A percentile compares a stretch with the other conserved stretches of the same genome.
phyloP scores from a whole-genome alignment of 2,113 vertebrate species.

The Melanostigma gelatinosum region DNA sequence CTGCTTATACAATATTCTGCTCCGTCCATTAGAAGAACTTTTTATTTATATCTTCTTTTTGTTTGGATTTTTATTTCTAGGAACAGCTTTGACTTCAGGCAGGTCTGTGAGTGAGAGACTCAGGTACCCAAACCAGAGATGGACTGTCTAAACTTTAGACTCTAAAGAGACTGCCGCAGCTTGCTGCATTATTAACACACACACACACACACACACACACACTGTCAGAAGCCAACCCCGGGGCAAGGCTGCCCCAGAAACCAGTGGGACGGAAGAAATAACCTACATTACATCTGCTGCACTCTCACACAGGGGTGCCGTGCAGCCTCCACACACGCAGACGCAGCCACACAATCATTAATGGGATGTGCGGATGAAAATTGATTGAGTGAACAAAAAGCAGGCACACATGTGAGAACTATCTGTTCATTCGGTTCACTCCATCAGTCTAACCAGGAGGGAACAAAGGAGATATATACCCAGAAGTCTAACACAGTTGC shows the following conservation, averaged over 20 bases:
- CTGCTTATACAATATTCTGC: conserved; percentile 3
- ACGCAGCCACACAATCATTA: conserved; percentile 29
- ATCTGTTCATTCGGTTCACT: not conserved
- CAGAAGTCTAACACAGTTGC: not conserved
- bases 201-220: conserved; percentile 5
- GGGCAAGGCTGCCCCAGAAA: conserved; percentile 77
- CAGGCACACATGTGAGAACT: conserved; percentile 11
- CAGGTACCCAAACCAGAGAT: conserved; percentile 23
- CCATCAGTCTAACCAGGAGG: not conserved
- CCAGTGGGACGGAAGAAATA: conserved; percentile 79
- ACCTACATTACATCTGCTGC: conserved; percentile 76
- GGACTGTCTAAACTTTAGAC: not conserved
- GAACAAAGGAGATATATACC: not conserved
- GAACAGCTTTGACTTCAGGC: conserved; percentile 50
- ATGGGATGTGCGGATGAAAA: conserved; percentile 21
- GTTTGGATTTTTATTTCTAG: not conserved
- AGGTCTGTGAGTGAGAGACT: conserved; percentile 1
- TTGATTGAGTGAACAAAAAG: conserved; percentile 35
- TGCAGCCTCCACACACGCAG: conserved; percentile 4
- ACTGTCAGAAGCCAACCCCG: conserved; percentile 33
- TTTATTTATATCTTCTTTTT: conserved; percentile 5
- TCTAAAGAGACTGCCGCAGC: conserved; percentile 32
- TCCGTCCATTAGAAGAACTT: conserved; percentile 9
- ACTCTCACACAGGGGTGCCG: conserved; percentile 19
- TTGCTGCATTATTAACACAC: conserved; percentile 72